A percentile compares a stretch with the other conserved stretches of the same genome.
Conservation (phyloP, 2,888 invertebrate species). For the Scrobipalpa costella region DNA sequence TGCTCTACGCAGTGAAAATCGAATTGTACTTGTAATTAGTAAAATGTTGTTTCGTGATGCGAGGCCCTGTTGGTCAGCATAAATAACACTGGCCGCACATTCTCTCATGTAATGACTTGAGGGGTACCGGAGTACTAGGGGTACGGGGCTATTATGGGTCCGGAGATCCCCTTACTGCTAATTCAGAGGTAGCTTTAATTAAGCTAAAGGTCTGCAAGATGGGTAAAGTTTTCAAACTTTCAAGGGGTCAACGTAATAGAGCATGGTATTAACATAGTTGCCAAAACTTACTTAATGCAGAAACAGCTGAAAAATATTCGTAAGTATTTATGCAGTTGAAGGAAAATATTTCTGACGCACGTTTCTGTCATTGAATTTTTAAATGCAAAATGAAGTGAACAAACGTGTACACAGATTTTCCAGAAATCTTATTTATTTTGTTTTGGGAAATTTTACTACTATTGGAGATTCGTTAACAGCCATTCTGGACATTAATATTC, state of each 20-base stretch:
- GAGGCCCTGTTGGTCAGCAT: background rate
- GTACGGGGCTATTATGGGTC: conserved; percentile 2
- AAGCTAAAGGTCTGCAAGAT: conserved; percentile 10
- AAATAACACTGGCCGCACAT: background rate
- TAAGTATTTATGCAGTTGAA: background rate
- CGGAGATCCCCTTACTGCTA: conserved; percentile 14
- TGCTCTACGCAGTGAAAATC: background rate
- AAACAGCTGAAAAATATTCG: background rate
- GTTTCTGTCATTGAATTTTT: background rate
- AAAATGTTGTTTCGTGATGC: too few species aligned
- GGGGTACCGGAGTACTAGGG: background rate
- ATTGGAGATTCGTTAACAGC: background rate
- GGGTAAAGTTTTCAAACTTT: conserved; percentile 12
- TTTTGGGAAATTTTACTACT: background rate
- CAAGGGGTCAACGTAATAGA: conserved; percentile 1
- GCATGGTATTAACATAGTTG: background rate
- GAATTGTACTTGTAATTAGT: too few species aligned
- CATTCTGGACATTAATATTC: background rate
- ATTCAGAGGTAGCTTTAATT: conserved; percentile 16
- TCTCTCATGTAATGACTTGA: background rate
- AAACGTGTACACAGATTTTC: background rate
- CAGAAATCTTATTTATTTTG: background rate
- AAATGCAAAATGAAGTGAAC: background rate
- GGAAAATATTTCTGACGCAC: background rate
- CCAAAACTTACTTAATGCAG: background rate